A percentile compares a stretch with the other conserved stretches of the same genome.
These are phyloP conservation scores for Cygnus atratus DNA, from an alignment of 2,113 vertebrate genomes.

Conservation along the genomic window DNA sequence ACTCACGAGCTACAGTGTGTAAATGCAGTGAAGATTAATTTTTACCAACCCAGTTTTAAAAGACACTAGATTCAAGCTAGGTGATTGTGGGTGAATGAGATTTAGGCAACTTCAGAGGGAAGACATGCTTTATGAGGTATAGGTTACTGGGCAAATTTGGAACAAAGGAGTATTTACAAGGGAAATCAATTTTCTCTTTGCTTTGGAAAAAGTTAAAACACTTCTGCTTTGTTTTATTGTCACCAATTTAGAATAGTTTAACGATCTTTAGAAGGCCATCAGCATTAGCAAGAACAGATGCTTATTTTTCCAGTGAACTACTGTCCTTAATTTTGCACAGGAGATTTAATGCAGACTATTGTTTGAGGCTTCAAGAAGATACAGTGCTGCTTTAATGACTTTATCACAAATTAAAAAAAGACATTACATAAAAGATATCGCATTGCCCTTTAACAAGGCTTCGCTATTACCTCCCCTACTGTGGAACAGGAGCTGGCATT, in stretches of 20 bases:
- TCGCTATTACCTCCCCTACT: conserved; percentile 72
- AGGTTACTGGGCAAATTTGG: background rate
- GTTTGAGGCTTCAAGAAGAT: conserved; percentile 54
- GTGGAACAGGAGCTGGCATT: conserved; percentile 53
- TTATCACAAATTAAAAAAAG: conserved; percentile 64
- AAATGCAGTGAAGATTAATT: background rate
- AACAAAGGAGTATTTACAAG: background rate
- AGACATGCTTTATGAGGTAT: background rate
- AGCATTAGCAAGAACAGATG: background rate
- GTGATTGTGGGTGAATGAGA: background rate
- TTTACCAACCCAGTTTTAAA: background rate
- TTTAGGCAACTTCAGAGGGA: background rate
- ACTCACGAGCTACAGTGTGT: background rate
- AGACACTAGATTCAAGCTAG: background rate
- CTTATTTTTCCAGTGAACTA: conserved; percentile 48
- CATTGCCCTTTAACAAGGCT: conserved; percentile 65
- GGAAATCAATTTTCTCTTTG: conserved; percentile 28
- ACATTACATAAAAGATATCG: conserved; percentile 58
- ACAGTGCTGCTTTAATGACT: conserved; percentile 60
- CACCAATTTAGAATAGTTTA: background rate
- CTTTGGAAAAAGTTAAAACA: conserved; percentile 9
- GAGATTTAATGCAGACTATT: conserved; percentile 47
- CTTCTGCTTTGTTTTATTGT: background rate
- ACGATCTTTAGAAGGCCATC: conserved; percentile 53
- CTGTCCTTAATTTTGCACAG: conserved; percentile 62